Percentiles rank a stretch among this genome's conserved stretches.
Conservation (phyloP, 2,797 vertebrate genomes). For the Takifugu rubripes region DNA sequence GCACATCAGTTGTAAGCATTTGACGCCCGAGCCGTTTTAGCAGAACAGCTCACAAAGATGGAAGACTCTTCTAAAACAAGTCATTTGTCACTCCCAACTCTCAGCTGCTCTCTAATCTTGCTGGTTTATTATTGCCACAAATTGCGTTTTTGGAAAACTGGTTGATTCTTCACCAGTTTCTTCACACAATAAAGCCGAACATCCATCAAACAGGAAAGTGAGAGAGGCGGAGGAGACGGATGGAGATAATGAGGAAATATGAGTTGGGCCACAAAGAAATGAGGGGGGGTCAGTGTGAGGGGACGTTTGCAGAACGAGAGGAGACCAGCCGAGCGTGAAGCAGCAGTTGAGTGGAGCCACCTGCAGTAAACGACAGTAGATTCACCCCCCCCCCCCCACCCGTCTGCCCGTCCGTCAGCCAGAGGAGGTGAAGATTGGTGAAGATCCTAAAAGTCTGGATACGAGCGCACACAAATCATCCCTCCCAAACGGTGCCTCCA, state of each 20-base stretch:
- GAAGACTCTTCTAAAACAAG: too few species aligned
- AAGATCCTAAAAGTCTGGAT: constrained; percentile 15
- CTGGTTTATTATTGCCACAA: too few species aligned
- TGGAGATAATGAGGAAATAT: constrained; percentile 5
- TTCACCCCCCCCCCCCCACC: constrained; percentile 31
- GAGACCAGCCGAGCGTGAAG: constrained; percentile 57
- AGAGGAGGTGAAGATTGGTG: constrained; percentile 9
- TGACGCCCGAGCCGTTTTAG: too few species aligned
- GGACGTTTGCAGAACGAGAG: constrained; percentile 47
- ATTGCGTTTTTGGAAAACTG: too few species aligned
- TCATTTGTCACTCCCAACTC: too few species aligned
- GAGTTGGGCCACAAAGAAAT: background rate
- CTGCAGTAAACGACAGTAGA: constrained; percentile 52
- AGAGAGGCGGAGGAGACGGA: constrained; percentile 4
- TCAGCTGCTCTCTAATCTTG: too few species aligned
- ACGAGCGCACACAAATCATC: constrained; percentile 6
- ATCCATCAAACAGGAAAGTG: background rate
- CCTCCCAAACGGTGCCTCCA: background rate
- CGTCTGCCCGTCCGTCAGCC: constrained; percentile 18
- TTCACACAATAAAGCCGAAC: too few species aligned
- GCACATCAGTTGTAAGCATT: too few species aligned
- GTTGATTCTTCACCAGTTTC: too few species aligned
- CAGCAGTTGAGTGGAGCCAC: constrained; percentile 59
- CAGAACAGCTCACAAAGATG: too few species aligned
- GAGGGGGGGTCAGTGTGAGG: constrained; percentile 31